Conservation (phyloP, 2,113 vertebrate genomes). For the Australoheros scitulus region DNA sequence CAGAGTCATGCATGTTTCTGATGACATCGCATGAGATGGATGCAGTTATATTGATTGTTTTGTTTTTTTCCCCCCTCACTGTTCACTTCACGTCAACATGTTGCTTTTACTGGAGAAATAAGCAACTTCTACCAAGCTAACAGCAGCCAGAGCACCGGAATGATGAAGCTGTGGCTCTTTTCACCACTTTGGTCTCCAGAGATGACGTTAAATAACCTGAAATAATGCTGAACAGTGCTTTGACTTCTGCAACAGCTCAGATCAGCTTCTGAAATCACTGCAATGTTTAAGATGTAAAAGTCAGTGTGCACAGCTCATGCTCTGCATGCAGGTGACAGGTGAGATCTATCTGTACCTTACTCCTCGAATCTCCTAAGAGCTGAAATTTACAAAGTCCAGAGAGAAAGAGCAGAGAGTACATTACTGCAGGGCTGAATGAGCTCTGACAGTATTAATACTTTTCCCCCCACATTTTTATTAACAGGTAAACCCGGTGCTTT, state of each 20-base stretch:
- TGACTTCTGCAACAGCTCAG: too few relatives aligned
- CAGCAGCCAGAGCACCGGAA: background rate
- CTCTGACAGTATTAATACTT: background rate
- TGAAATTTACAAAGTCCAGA: conserved; percentile 88
- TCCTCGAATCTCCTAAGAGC: conserved; percentile 99
- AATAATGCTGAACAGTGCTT: background rate
- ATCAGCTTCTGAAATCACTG: background rate
- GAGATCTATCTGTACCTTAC: conserved; percentile 86
- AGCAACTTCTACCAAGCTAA: background rate
- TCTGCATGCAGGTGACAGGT: conserved; percentile 42
- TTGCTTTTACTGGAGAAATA: background rate
- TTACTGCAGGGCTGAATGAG: background rate
- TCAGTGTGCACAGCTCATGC: conserved; percentile 27
- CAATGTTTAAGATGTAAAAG: background rate
- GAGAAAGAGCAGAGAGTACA: conserved; percentile 87
- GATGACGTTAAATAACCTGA: background rate
- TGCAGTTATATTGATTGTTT: background rate
- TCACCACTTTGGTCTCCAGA: too few relatives aligned
- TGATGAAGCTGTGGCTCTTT: too few relatives aligned
- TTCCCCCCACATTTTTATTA: background rate
- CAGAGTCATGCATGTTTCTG: background rate
- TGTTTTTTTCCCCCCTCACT: background rate
- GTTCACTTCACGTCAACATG: background rate
- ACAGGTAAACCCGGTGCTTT: background rate
- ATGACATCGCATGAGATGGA: background rate